Evolutionary conservation across 2,888 invertebrate genomes (phyloP), one percentile per base, ranked within the genome.

Genomic region (Branchipolynoe longqiensis): DNA sequence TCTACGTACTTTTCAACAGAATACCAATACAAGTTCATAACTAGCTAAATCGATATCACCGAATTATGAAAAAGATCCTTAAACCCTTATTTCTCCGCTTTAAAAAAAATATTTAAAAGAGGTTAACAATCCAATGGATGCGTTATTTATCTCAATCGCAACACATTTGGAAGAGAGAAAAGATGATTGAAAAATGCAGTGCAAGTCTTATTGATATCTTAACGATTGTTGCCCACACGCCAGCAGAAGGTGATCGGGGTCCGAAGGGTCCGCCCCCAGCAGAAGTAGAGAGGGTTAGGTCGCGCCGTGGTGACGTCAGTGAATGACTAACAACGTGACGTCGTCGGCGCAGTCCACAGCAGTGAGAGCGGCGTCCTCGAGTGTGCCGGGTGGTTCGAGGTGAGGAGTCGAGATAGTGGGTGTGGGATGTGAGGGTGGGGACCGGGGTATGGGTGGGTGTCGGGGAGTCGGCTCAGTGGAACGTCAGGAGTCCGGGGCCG

Each of bases 21-120:
- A 69, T 69, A 69, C 69, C 69, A 69, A 69, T 69, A 22, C 14
- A 25, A 38, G 69, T 36, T 36, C 18, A 25, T 69, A 69, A 69
- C 69, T 69, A 69, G 69, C 69, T 69, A 69, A 69, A 69, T 33
- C 25, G 69, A 69, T 69, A 69, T 69, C 69, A 69, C 69, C 22
- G 33, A 69, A 69, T 69, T 69, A 69, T 69, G 38, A 69, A 69
- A 69, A 69, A n/a, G n/a, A 12, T 69, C 38, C 38, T 69, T 69
- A n/a, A n/a, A 69, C 69, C 69, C 69, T 69, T 36, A 69, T 38
- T 69, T 38, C 69, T 69, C 33, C 69, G 69, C 12, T 69, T 36
- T 22, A 58, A 69, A 69, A 69, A n/a, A n/a, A n/a, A n/a, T n/a
- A n/a, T n/a, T n/a, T n/a, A n/a, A n/a, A n/a, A n/a, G n/a, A n/a